phyloP scores from a whole-genome alignment of 2,888 invertebrate species.

The Tiliacea aurago region DNA sequence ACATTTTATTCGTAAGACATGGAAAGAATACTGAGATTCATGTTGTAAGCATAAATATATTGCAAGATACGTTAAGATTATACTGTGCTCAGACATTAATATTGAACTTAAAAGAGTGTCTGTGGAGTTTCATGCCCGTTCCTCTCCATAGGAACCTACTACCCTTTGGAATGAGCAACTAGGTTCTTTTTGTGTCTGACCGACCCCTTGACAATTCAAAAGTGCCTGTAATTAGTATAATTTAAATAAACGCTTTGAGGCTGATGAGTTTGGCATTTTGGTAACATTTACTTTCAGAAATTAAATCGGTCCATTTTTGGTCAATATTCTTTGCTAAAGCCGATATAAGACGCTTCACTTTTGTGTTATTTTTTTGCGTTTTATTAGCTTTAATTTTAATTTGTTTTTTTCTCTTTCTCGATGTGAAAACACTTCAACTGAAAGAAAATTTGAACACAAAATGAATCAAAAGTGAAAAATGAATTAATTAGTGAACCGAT shows the following conservation, averaged over 20 bases:
- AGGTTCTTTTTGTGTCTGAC: neutral
- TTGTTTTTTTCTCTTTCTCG: too few species aligned
- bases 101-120: neutral
- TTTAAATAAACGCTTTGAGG: neutral
- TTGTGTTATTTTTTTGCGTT: too few species aligned
- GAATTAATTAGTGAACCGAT: neutral
- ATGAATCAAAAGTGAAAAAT: neutral
- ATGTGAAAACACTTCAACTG: neutral
- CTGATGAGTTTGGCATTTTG: neutral
- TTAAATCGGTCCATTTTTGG: neutral
- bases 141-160: too few species aligned
- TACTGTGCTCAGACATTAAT: neutral
- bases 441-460: neutral
- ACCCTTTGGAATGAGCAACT: neutral
- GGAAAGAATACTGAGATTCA: constrained; percentile 5
- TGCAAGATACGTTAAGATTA: neutral
- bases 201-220: neutral
- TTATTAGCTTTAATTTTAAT: too few species aligned
- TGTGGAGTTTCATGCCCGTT: too few species aligned
- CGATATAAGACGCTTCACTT: too few species aligned
- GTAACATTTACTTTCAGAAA: neutral
- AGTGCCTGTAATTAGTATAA: neutral
- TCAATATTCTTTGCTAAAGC: neutral
- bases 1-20: constrained; percentile 7
- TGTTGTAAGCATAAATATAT: neutral